Percentiles rank a stretch among this genome's conserved stretches.
Evolutionary conservation across 2,797 vertebrate species (phyloP).

Genomic region (Crocodylus rhombifer): DNA sequence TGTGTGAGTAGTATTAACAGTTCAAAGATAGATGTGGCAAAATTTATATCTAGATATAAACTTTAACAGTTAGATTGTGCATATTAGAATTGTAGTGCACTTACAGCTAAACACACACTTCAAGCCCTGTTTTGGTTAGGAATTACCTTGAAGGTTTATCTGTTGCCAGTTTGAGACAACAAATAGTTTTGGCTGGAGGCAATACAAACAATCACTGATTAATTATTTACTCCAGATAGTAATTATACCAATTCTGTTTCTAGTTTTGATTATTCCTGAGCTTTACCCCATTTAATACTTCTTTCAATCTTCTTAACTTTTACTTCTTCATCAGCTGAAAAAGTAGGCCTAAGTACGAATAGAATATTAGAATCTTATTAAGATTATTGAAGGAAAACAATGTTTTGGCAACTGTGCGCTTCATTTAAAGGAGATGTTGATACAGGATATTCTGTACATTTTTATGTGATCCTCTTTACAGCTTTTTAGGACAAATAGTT

Average conservation of each 20-base stretch:
- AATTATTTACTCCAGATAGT: slow-evolving; percentile 78
- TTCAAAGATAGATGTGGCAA: slow-evolving; percentile 43
- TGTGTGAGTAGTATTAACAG: slow-evolving; percentile 57
- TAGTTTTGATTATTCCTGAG: slow-evolving; percentile 69
- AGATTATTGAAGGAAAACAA: not conserved
- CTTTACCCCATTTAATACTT: slow-evolving; percentile 25
- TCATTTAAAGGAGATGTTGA: not conserved
- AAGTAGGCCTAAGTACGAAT: not conserved
- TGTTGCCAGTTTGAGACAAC: slow-evolving; percentile 74
- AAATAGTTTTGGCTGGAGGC: slow-evolving; percentile 65
- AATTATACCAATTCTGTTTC: slow-evolving; percentile 76
- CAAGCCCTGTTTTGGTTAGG: slow-evolving; percentile 1
- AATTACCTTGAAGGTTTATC: slow-evolving; percentile 57
- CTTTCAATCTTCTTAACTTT: not conserved
- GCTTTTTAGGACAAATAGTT: not conserved
- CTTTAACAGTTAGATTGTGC: slow-evolving; percentile 35
- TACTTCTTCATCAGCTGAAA: not conserved
- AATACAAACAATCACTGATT: slow-evolving; percentile 45
- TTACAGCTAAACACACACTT: slow-evolving; percentile 42
- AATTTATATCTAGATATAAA: slow-evolving; percentile 47
- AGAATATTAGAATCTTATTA: not conserved
- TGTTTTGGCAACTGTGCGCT: rapidly evolving
- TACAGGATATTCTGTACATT: not conserved
- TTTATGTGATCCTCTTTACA: not conserved
- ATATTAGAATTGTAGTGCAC: not conserved